phyloP scores from a whole-genome alignment of 2,797 vertebrate genomes.

The Hybognathus amarus region DNA sequence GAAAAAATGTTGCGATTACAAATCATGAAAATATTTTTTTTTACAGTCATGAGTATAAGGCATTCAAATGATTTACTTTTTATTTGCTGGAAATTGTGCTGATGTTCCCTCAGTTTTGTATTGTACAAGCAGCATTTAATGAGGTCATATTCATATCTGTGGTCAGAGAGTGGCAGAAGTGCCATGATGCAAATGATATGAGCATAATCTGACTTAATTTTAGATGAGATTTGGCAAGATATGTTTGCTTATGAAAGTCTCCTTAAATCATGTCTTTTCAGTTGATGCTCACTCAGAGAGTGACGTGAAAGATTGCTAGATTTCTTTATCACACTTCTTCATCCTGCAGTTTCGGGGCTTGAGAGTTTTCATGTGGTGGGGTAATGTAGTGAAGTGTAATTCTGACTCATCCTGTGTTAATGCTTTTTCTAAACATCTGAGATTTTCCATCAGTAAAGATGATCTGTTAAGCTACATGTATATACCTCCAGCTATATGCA shows the following conservation, averaged over 20 bases:
- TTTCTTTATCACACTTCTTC: conserved; percentile 32
- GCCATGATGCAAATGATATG: neutral
- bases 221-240: neutral
- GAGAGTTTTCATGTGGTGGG: conserved; percentile 44
- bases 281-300: conserved; percentile 6
- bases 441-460: conserved; percentile 43
- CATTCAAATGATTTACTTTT: neutral
- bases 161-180: neutral
- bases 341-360: conserved; percentile 32
- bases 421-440: conserved; percentile 25
- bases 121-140: neutral
- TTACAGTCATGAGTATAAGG: neutral
- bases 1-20: too few relatives aligned
- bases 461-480: neutral
- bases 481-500: neutral
- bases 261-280: conserved; percentile 37
- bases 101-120: neutral
- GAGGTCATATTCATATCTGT: conserved; percentile 23
- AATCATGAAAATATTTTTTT: too few relatives aligned
- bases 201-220: neutral
- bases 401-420: conserved; percentile 45
- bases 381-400: conserved; percentile 5
- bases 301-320: conserved; percentile 21
- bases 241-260: conserved; percentile 3
- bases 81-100: neutral